Evolutionary conservation across 2,113 vertebrate genomes (phyloP), one percentile per base, ranked within the genome.

Genomic region (Alosa alosa): DNA sequence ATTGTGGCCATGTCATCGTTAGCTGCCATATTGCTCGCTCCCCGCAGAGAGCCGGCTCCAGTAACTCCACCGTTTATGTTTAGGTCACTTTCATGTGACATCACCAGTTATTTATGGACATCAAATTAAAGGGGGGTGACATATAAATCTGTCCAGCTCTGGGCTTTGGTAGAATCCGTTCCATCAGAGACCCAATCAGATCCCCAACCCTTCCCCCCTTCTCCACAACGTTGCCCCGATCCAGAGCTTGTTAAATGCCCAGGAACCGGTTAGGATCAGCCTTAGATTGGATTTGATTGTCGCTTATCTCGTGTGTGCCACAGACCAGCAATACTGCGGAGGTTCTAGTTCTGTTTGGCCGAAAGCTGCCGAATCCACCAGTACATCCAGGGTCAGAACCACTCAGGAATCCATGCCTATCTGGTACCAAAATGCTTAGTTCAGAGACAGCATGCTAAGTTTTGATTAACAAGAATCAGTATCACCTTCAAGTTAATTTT

Each of bases 81-180:
- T 84, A 84, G 52, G 83, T 88, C 52, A 91, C 89, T 93, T 93
- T 92, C 86, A 86, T 87, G 87, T 92, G 88, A 92, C 85, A 89
- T 93, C 89, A 88, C 84, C 36, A 84, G 83, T 91, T 89, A 94
- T 93, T 93, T 91, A 92, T 84, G 90, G 57, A 83, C 44, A 82
- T 83, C 85, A 91, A 92, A 93, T 94, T 85, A 94, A 94, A 94
- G 87, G 90, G 90, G 75, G 85, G 84, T 84, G 55, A 25, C 84
- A 75, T 22, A 88, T 91, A 91, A 88, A 92, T 93, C 88, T 90
- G 78, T 82, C 9, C 78, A 9, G 22, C 57, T n/a, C 22, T 1
- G 22, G 22, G 22, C 22, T 22, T 25, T 64, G 57, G 57, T 64
- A 25, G 57, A 64, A 64, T 20, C 22, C 22, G 22, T n/a, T 64